Evolutionary conservation across 1,140 invertebrate species (phyloP).

Genomic region (Procambarus clarkii): DNA sequence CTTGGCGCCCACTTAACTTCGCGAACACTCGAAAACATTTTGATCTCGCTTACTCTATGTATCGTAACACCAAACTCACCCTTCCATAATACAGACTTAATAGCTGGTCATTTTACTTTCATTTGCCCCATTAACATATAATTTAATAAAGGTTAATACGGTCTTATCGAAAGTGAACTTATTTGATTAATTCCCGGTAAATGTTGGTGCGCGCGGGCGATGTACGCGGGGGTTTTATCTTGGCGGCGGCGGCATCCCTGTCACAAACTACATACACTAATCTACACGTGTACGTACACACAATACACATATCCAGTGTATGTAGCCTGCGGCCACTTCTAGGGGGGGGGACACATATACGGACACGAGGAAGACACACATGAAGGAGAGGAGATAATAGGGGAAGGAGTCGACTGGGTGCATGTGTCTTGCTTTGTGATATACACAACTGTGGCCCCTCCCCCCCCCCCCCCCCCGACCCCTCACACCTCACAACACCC

Average conservation of each 20-base stretch:
- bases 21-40: slow-evolving; percentile 63
- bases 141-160: not conserved
- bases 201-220: slow-evolving; percentile 59
- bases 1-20: slow-evolving; percentile 58
- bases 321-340: not conserved
- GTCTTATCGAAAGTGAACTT: slow-evolving; percentile 52
- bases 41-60: slow-evolving; percentile 39
- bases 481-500: slow-evolving; percentile 3
- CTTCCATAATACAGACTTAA: not conserved
- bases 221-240: slow-evolving; percentile 69
- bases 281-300: slow-evolving; percentile 30
- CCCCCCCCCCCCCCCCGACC: slow-evolving; percentile 1
- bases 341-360: not conserved
- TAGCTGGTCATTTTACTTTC: not conserved
- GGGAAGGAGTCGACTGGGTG: not conserved
- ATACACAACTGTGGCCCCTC: not conserved
- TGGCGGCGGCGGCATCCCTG: slow-evolving; percentile 64
- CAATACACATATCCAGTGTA: slow-evolving; percentile 28
- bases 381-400: not conserved
- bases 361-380: not conserved
- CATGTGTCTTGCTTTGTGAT: not conserved
- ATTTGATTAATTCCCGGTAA: slow-evolving; percentile 70
- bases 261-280: slow-evolving; percentile 64
- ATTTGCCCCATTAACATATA: not conserved
- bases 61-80: not conserved